phyloP scores from a whole-genome alignment of 2,888 invertebrate species.

The Dicranocentrus wangi region DNA sequence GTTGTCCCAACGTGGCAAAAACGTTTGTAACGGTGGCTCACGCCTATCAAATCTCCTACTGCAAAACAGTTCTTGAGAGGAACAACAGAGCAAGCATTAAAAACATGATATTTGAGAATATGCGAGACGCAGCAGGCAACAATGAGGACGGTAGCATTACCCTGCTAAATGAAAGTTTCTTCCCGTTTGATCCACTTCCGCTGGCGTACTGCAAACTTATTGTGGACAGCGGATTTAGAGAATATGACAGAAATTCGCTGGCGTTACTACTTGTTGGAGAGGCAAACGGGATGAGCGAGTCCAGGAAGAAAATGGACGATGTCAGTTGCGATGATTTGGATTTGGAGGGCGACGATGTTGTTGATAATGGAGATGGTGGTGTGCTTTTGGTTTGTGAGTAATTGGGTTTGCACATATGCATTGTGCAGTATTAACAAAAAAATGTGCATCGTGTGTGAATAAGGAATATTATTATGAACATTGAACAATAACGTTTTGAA shows the following conservation, averaged over 20 bases:
- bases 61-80: conserved; percentile 90
- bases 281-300: neutral
- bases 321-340: conserved; percentile 32
- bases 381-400: conserved; percentile 44
- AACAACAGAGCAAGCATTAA: conserved; percentile 77
- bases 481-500: too few relatives aligned
- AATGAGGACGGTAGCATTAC: conserved; percentile 42
- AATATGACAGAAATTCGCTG: conserved; percentile 36
- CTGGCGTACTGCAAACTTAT: conserved; percentile 42
- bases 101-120: conserved; percentile 57
- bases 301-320: too few relatives aligned
- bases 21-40: conserved; percentile 88
- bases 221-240: conserved; percentile 35
- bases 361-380: conserved; percentile 31
- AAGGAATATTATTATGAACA: too few relatives aligned
- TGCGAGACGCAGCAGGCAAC: conserved; percentile 45
- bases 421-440: too few relatives aligned
- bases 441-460: too few relatives aligned
- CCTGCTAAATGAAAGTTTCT: conserved; percentile 80
- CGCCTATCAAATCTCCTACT: conserved; percentile 91
- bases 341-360: conserved; percentile 39
- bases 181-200: conserved; percentile 87
- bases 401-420: too few relatives aligned
- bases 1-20: conserved; percentile 84
- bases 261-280: conserved; percentile 34